Evolutionary conservation across 1,140 invertebrate species (phyloP), one percentile per base, ranked within the genome.

Genomic region (Drosophila murphyi): DNA sequence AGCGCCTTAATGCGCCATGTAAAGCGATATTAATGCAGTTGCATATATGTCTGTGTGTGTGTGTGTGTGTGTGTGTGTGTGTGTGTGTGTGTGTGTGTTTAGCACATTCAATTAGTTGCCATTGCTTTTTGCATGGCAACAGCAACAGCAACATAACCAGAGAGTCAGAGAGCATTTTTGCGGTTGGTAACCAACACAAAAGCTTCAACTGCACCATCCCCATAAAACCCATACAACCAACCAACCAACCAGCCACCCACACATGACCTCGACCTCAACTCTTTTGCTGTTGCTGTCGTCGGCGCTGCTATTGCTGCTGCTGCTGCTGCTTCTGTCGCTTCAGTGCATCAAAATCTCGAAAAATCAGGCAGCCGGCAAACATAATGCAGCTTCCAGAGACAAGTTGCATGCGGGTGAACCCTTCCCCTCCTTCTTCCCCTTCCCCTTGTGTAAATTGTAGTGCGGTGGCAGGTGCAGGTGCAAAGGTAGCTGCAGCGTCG

Each of bases 41-140:
- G 29, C 52, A 29, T 62, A 12, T 47, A 20, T 54, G 12, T 41
- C 41, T 48, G 54, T 31, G 35, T 41, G 7, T 29, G 2, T 7
- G 4, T 50, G 5, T 34, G 37, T 47, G 47, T 31, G 3, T 65
- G 60, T 57, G 34, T 39, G 41, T 37, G 28, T 45, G 28, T 43
- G 50, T 54, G 31, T 39, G 43, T 56, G 60, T 64, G 69, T 52
- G 54, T 20, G 63, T n/a, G 57, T 60, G 72, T 77, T 89, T 80
- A 67, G 83, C 85, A 83, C 80, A 88, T 88, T 88, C 85, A 88
- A 88, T 89, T 88, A 88, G 85, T 83, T 88, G 85, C 47, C 85
- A 76, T 76, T 76, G 68, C 72, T 70, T 75, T 76, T 79, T 62
- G 79, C 74, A 52, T 82, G 55, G 72, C 68, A 76, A 78, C 72